Evolutionary conservation across 2,888 invertebrate genomes (phyloP), one percentile per base, ranked within the genome.

Genomic region (Chymomyza procnemis): DNA sequence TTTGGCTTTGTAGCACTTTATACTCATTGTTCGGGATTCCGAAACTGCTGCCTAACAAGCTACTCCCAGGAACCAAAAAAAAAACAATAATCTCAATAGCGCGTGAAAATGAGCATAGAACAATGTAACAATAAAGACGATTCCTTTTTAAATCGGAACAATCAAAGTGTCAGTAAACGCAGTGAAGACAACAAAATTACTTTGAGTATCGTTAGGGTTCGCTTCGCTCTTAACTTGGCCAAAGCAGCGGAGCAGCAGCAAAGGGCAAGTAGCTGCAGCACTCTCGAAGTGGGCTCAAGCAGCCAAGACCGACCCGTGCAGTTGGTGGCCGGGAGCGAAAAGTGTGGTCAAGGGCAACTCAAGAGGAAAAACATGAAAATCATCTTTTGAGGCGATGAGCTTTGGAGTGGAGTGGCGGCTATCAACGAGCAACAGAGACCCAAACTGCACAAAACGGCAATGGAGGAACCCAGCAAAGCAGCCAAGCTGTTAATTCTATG

Each of bases 101-200:
- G 63, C 70, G 61, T 74, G 74, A 61, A 69, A 62, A 67, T 62
- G 63, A 56, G 59, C 30, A 46, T 26, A 19, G 46, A 55, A 69
- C 64, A 66, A 76, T 74, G 75, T 76, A 83, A 76, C 72, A 61
- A 76, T 70, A 61, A 73, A 60, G 64, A 66, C 67, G 76, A 83
- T 83, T 85, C 78, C 76, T 79, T 80, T 80, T 75, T 87, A 87
- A 88, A 81, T 83, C 81, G 75, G 76, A 75, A 74, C 81, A 84
- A 65, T 60, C 85, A 83, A 82, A 75, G 80, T 82, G 86, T 87
- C 83, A 85, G 74, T 85, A 85, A 76, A 80, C 65, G 83, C 74
- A 75, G 76, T 72, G 74, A 75, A 75, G 84, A 83, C 84, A 87
- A 83, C 70, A 83, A 85, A 77, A 83, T 85, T 85, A 78, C 78